Evolutionary conservation across 2,113 vertebrate genomes (phyloP), one percentile per base, ranked within the genome.

Genomic region (Callionymus lyra): DNA sequence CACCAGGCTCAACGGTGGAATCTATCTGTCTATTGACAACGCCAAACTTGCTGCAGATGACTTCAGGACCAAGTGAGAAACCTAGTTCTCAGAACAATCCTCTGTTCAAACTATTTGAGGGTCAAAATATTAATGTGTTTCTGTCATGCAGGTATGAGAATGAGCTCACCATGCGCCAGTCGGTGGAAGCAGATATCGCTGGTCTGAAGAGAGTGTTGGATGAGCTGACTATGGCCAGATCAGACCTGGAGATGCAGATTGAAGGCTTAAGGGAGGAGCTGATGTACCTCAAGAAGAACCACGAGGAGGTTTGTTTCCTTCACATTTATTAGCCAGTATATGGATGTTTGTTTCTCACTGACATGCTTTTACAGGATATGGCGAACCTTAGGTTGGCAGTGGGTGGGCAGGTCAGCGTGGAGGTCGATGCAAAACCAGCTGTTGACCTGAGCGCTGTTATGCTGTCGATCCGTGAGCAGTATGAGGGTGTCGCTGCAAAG

Each of bases 11-110:
- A 96, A 91, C 0, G 84, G 85, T 35, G 69, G 70, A 36, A 47
- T 93, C 50, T 76, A 89, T 44, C 76, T 94, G 60, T 68, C 86
- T 72, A 83, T 87, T 0, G 89, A 93, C 66, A 93, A 91, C 0
- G 87, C 90, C 59, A 86, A 80, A 58, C 77, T 94, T 80, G 86
- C 91, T 0, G 84, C 90, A 0, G 91, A 94, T 1, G 91, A 94
- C 77, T 92, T 93, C 84, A 84, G 72, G 44, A 82, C 68, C 65
- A 92, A 94, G 91, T 93, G 78, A 79, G 90, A 16, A 4, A 34
- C 12, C 31, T 6, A 6, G 15, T 27, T 8, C 21, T 27, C 21
- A 27, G 21, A 8, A 5, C 4, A 8, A 27, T 27, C 21, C 4
- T 4, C 4, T 5, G 21, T 27, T 27, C n/a, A n/a, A n/a, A n/a